Conservation (phyloP, 2,888 invertebrate genomes). For the Drosophila suboccidentalis region DNA sequence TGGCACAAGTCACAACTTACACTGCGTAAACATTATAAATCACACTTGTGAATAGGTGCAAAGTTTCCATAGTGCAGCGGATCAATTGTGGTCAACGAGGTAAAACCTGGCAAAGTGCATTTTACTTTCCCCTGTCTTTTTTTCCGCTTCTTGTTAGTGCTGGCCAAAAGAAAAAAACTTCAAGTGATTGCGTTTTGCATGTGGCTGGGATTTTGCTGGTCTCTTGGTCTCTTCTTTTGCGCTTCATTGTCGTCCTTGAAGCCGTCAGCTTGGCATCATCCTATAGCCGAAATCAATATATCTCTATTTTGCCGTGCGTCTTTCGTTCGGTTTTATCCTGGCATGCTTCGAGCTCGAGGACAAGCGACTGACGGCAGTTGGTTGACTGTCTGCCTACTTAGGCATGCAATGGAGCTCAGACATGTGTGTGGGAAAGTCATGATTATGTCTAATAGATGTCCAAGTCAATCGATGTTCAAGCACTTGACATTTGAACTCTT, state of each 20-base stretch:
- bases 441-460: constrained; percentile 84
- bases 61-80: constrained; percentile 7
- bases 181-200: constrained; percentile 73
- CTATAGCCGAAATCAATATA: constrained; percentile 68
- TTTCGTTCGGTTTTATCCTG: constrained; percentile 22
- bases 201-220: constrained; percentile 61
- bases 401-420: constrained; percentile 66
- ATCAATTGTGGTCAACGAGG: constrained; percentile 50
- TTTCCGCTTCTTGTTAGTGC: constrained; percentile 47
- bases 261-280: constrained; percentile 24
- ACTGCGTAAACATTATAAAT: too few species aligned
- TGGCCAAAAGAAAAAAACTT: constrained; percentile 13
- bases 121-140: constrained; percentile 14
- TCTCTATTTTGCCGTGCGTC: constrained; percentile 27
- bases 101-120: constrained; percentile 41
- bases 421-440: constrained; percentile 58
- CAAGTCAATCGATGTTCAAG: constrained; percentile 82
- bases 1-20: too few species aligned
- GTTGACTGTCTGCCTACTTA: constrained; percentile 68
- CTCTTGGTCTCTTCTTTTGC: constrained; percentile 14
- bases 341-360: constrained; percentile 10
- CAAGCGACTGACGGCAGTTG: constrained; percentile 61
- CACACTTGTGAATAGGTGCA: background rate
- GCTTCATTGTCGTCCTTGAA: constrained; percentile 64
- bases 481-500: constrained; percentile 75